phyloP scores from a whole-genome alignment of 2,888 invertebrate genomes.

The Meliscaeva auricollis region DNA sequence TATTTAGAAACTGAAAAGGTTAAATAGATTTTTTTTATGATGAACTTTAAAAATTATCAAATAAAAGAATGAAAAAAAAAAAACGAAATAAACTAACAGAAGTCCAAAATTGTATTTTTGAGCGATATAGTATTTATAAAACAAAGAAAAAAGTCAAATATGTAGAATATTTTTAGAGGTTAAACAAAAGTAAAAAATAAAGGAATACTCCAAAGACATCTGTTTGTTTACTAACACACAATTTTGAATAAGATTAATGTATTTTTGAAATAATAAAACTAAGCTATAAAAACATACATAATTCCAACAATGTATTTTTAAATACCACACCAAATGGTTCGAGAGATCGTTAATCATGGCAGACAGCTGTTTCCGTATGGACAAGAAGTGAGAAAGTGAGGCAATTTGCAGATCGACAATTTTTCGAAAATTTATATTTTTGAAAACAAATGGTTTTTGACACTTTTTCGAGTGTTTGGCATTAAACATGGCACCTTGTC shows the following conservation, averaged over 20 bases:
- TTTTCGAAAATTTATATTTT: constrained; percentile 24
- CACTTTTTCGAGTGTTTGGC: constrained; percentile 40
- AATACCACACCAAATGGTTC: constrained; percentile 5
- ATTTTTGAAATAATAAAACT: constrained; percentile 60
- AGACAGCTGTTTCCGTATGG: constrained; percentile 29
- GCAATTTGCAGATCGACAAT: constrained; percentile 16
- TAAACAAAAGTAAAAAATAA: constrained; percentile 25
- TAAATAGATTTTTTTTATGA: constrained; percentile 56
- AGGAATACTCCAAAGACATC: constrained; percentile 47
- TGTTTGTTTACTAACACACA: constrained; percentile 69
- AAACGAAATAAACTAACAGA: constrained; percentile 15
- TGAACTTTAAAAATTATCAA: not conserved
- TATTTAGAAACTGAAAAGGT: constrained; percentile 79
- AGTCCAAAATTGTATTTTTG: constrained; percentile 25
- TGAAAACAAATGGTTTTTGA: constrained; percentile 53
- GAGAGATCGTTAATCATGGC: constrained; percentile 37
- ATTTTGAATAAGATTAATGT: constrained; percentile 63
- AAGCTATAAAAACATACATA: constrained; percentile 55
- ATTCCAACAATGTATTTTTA: constrained; percentile 36
- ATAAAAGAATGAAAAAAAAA: constrained; percentile 1
- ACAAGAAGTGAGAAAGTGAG: constrained; percentile 30
- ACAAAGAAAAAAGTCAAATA: constrained; percentile 27
- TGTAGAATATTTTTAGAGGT: constrained; percentile 31
- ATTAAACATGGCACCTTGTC: constrained; percentile 17
- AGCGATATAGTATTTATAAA: constrained; percentile 46